A percentile compares a stretch with the other conserved stretches of the same genome.
phyloP scores from a whole-genome alignment of 2,797 vertebrate species.

The Alfaro cultratus region DNA sequence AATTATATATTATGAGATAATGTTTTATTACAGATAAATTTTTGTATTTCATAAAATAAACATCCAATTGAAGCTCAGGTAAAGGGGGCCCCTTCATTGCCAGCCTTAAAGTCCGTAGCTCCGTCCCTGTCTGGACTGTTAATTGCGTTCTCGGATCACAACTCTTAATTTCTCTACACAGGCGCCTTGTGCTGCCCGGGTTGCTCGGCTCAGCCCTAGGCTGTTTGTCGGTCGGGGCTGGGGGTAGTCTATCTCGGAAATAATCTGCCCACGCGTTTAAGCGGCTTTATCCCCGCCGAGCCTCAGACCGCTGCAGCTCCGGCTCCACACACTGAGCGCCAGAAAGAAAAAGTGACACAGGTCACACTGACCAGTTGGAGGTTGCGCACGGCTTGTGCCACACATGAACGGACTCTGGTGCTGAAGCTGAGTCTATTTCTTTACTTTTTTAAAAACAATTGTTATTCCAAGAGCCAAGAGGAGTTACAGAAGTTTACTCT shows the following conservation, averaged over 20 bases:
- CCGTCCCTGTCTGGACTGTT: conserved; percentile 24
- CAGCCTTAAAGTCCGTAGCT: background rate
- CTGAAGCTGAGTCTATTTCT: conserved; percentile 30
- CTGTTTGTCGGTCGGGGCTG: conserved; percentile 41
- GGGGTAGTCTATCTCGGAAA: conserved; percentile 71
- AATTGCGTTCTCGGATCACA: background rate
- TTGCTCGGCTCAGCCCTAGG: conserved; percentile 40
- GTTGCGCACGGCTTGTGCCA: conserved; percentile 9
- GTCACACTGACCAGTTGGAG: conserved; percentile 21
- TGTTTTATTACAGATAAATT: background rate
- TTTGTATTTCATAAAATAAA: background rate
- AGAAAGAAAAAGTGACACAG: conserved; percentile 52
- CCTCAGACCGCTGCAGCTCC: conserved; percentile 50
- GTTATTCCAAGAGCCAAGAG: conserved; percentile 24
- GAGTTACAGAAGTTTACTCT: conserved; percentile 31
- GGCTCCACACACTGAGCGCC: conserved; percentile 23
- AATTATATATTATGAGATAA: background rate
- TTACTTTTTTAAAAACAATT: background rate
- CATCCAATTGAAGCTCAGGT: background rate
- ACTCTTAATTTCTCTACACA: background rate
- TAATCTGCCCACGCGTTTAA: conserved; percentile 79
- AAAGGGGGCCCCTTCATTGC: background rate
- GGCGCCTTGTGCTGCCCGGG: background rate
- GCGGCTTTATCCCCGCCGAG: conserved; percentile 75
- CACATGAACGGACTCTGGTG: conserved; percentile 26